Conservation (phyloP, 2,797 vertebrate species). For the Myotis planiceps region DNA sequence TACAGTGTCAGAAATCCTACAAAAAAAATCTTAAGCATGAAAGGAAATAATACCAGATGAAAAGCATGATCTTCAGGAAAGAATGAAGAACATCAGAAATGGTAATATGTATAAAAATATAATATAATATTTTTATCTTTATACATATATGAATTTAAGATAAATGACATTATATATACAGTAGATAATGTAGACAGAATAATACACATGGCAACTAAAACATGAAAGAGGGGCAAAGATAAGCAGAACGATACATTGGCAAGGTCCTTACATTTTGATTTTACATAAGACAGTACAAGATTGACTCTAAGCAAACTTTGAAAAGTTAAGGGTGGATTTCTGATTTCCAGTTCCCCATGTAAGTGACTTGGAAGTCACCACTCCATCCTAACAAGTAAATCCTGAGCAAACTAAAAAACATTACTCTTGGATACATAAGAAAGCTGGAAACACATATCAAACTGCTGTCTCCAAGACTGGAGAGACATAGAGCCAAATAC, state of each 20-base stretch:
- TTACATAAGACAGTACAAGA: neutral
- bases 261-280: neutral
- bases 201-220: neutral
- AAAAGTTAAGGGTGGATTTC: neutral
- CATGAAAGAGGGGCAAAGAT: neutral
- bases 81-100: neutral
- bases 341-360: neutral
- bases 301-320: constrained; percentile 8
- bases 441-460: neutral
- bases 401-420: neutral
- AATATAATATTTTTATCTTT: neutral
- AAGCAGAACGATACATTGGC: neutral
- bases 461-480: neutral
- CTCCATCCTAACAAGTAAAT: neutral
- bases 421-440: neutral
- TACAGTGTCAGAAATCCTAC: neutral
- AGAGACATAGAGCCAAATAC: neutral
- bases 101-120: neutral
- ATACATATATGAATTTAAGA: neutral
- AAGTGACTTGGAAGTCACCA: neutral
- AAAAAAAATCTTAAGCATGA: neutral
- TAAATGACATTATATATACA: neutral
- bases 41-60: neutral
- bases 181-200: neutral
- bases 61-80: neutral